Base-by-base conservation (phyloP, 2,797 vertebrate genomes). In the Myripristis jacobus region DNA sequence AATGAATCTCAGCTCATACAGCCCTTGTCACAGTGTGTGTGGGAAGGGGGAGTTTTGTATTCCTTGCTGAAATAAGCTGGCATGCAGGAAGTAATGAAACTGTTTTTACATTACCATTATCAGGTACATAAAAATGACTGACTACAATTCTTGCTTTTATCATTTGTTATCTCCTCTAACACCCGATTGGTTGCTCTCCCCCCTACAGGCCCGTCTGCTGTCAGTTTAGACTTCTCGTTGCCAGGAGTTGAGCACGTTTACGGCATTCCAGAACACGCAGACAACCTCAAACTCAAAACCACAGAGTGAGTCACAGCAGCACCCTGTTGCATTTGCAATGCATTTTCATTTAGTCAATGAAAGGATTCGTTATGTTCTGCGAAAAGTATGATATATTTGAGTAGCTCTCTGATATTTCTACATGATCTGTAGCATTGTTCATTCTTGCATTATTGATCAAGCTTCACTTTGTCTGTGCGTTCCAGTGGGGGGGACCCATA, bases 251-350 rank as follows among this genome's bases (percentile, higher is more conserved):
- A 98, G 47, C 94, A 98, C 1, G 95, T 98, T 1, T 98, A 97
- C 0, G 97, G 97, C 31, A 97, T 98, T 73, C 97, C 97, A 0
- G 97, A 98, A 81, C 97, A 98, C 0, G 97, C 95, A 1, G 97
- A 98, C 18, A 92, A 27, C 34, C 93, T 98, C 36, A 92, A 94
- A 71, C 95, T 98, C 12, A 96, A 95, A 87, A 96, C 94, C 73
- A 98, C 97, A 6, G 95, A 97, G 97, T 98, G 82, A 94, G 96
- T 93, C 12, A 7, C 25, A 43, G 36, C 13, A 59, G 9, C 8
- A n/a, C 19, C 16, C 15, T n/a, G 24, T 62, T 3, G n/a, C n/a
- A n/a, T n/a, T n/a, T n/a, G n/a, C n/a, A n/a, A n/a, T n/a, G n/a
- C n/a, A n/a, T n/a, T n/a, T n/a, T n/a, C n/a, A n/a, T n/a, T n/a